Base-by-base conservation (phyloP, 2,113 vertebrate species). In the Bettongia penicillata region DNA sequence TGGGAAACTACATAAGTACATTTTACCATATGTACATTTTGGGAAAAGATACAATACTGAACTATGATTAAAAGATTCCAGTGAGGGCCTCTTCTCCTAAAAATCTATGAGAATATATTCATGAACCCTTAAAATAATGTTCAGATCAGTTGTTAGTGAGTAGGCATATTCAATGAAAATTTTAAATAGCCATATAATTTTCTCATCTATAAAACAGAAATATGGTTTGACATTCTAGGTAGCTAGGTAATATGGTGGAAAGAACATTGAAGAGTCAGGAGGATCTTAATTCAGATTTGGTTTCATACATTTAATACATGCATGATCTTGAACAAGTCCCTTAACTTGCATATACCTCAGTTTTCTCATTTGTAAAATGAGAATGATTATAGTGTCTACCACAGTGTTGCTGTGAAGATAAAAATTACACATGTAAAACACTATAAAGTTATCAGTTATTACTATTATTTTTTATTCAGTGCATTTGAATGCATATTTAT, bases 281-380 rank as follows among this genome's bases (percentile, higher is more conserved):
- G 19, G 16, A n/a, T 3, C 14, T 77, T 14, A 77, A 77, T 77
- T n/a, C 3, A 77, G n/a, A n/a, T 43, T 9, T 43, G 10, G 68
- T 43, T 84, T 43, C 68, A 84, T 84, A 84, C 7, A 84, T 0
- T 84, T 43, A n/a, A 43, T 43, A 84, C n/a, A 8, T 84, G 77
- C 48, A 12, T 84, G 24, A 0, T 49, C 93, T 37, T 91, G 37
- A 91, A 90, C n/a, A 94, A 90, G 8, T 25, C 12, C 26, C 89
- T 91, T 89, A 91, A 12, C 43, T 48, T n/a, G 53, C 51, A 0
- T 89, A 12, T 26, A 0, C 49, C 49, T 91, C 31, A 25, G 1
- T 50, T 84, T 93, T 26, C 25, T 93, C 53, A 94, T 51, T 28
- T 91, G 11, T 89, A 68, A 91, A 93, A 51, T 53, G 52, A 19